Conservation (phyloP, 2,888 invertebrate species). For the Euzophera pinguis region DNA sequence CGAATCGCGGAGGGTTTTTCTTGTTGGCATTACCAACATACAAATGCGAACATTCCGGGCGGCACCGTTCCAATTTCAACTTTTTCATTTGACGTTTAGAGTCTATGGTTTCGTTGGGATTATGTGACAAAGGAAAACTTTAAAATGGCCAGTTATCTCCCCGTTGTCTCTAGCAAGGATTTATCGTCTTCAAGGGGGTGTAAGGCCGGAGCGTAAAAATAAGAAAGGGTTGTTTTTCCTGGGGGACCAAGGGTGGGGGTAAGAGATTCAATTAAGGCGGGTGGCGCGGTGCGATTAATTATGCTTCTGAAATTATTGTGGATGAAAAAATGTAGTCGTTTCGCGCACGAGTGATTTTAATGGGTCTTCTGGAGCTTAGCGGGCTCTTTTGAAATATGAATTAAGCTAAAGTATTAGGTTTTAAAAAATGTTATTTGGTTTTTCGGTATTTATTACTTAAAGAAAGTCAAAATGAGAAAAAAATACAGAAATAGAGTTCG, state of each 20-base stretch:
- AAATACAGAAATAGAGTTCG: too few species aligned
- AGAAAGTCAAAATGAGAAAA: too few species aligned
- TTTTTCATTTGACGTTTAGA: slow-evolving; percentile 10
- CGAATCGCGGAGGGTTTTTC: slow-evolving; percentile 77
- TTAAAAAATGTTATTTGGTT: too few species aligned
- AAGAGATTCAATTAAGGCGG: slow-evolving; percentile 74
- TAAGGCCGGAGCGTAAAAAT: slow-evolving; percentile 62
- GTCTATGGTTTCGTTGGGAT: slow-evolving; percentile 1
- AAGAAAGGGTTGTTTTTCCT: slow-evolving; percentile 78
- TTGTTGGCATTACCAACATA: slow-evolving; percentile 50
- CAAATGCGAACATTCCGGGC: slow-evolving; percentile 18
- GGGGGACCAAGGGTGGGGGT: slow-evolving; percentile 54
- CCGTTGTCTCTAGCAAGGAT: slow-evolving; percentile 75
- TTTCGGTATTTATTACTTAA: too few species aligned
- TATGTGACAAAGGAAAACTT: slow-evolving; percentile 20
- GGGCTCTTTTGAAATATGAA: too few species aligned
- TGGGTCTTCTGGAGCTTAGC: slow-evolving; percentile 1
- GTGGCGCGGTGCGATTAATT: slow-evolving; percentile 68
- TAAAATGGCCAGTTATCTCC: slow-evolving; percentile 61
- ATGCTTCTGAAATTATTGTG: slow-evolving; percentile 59
- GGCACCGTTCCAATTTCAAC: slow-evolving; percentile 14
- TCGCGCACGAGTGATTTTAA: slow-evolving; percentile 18
- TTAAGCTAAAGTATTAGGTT: too few species aligned
- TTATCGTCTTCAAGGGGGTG: slow-evolving; percentile 75
- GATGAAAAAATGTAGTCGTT: slow-evolving; percentile 33